Base-by-base conservation (phyloP, 2,888 invertebrate genomes). In the Ditylenchus weischeri region DNA sequence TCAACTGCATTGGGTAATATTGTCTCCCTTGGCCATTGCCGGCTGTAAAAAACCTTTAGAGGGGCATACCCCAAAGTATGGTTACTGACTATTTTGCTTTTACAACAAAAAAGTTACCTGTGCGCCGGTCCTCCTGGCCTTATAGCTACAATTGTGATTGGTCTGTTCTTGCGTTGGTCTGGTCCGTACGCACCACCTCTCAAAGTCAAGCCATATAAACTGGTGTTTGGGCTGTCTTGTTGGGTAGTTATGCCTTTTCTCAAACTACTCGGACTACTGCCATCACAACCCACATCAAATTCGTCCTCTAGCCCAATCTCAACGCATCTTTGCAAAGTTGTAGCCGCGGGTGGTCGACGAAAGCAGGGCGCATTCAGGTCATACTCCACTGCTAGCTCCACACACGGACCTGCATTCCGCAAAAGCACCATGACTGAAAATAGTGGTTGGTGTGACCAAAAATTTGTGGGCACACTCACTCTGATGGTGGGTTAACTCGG, bases 61-160 rank as follows among this genome's bases (percentile, higher is more conserved):
- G n/a, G n/a, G n/a, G n/a, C n/a, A n/a, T n/a, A n/a, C n/a, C n/a
- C n/a, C n/a, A n/a, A n/a, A n/a, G n/a, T n/a, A n/a, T n/a, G n/a
- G n/a, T n/a, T n/a, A n/a, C n/a, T n/a, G n/a, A n/a, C n/a, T n/a
- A n/a, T n/a, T n/a, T n/a, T n/a, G n/a, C 29, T 29, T 29, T 29
- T 4, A 29, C 29, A 2, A 29, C 2, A 5, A 29, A 29, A 29
- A 29, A 29, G 5, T 29, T 85, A 89, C 87, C 87, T 87, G 76
- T 92, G 91, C 3, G 93, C 92, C 0, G 93, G 90, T 0, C 93
- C 92, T 64, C 91, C 90, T 13, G 91, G 89, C 74, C 92, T 87
- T 7, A 94, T 90, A 79, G 91, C 90, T 0, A 93, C 93, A 49
- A 95, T 90, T 7, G 91, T 89, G 73, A 94, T 85, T 0, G 93